Conservation (phyloP, 2,888 invertebrate species). For the Aplocera efformata region DNA sequence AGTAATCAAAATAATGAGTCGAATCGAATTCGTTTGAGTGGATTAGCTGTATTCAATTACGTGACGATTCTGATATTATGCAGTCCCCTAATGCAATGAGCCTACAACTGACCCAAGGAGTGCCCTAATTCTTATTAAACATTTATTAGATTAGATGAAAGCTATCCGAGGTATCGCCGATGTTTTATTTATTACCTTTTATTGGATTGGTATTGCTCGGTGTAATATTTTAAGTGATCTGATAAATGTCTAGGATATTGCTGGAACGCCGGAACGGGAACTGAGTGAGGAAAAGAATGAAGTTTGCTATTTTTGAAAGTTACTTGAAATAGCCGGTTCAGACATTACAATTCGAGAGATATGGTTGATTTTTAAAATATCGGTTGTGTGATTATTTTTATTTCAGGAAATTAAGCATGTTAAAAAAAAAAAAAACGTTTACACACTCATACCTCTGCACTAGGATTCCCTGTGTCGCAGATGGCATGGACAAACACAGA, state of each 20-base stretch:
- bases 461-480: too few species aligned
- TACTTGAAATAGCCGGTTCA: conserved; percentile 2
- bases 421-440: too few species aligned
- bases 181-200: conserved; percentile 76
- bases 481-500: too few species aligned
- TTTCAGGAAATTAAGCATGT: too few species aligned
- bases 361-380: too few species aligned
- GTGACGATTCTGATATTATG: conserved; percentile 65
- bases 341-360: too few species aligned
- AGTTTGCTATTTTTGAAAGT: conserved; percentile 14
- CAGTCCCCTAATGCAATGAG: conserved; percentile 67
- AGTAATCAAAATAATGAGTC: conserved; percentile 19
- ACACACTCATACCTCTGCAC: too few species aligned
- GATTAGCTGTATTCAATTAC: conserved; percentile 17
- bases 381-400: too few species aligned
- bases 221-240: conserved; percentile 39
- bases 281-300: conserved; percentile 2
- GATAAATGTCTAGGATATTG: conserved; percentile 40
- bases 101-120: conserved; percentile 41
- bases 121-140: conserved; percentile 77
- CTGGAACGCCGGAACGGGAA: conserved; percentile 18
- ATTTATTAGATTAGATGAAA: conserved; percentile 77
- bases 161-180: conserved; percentile 65
- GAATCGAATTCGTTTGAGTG: conserved; percentile 18
- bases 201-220: conserved; percentile 62